Conservation (phyloP, 1,140 invertebrate genomes). For the Papilio machaon region DNA sequence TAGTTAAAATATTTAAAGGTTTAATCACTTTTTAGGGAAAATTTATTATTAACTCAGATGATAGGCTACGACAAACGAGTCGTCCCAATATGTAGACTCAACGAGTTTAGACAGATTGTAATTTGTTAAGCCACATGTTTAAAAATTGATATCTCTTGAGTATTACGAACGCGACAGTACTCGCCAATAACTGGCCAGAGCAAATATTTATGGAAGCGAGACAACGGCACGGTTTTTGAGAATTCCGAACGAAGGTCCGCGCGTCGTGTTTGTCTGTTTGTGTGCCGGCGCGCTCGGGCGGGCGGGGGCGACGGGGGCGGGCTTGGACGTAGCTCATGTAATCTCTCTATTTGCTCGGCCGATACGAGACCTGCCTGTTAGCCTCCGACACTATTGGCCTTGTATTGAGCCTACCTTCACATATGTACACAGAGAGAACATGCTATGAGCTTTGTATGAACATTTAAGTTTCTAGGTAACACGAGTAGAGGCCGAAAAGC, state of each 20-base stretch:
- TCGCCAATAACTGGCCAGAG: constrained; percentile 76
- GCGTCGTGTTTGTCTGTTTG: constrained; percentile 66
- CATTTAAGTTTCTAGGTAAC: background rate
- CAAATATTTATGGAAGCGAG: constrained; percentile 75
- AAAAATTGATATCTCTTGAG: constrained; percentile 29
- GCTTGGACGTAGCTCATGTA: constrained; percentile 53
- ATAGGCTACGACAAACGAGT: no score
- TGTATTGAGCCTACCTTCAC: constrained; percentile 38
- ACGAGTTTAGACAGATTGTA: no score
- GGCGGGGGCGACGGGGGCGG: background rate
- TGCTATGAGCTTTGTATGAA: background rate
- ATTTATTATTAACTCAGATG: no score
- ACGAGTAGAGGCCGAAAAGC: background rate
- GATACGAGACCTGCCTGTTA: constrained; percentile 53
- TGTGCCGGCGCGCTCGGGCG: constrained; percentile 44
- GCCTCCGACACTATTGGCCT: constrained; percentile 52
- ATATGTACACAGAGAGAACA: background rate
- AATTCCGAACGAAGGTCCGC: constrained; percentile 72
- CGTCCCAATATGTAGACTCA: no score
- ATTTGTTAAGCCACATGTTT: background rate
- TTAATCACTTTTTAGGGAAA: no score
- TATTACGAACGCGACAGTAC: constrained; percentile 52
- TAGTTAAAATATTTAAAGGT: no score
- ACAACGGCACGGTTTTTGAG: constrained; percentile 77
- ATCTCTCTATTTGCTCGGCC: constrained; percentile 61